These are phyloP conservation scores for Drosophila villosipedis DNA, from an alignment of 2,888 invertebrate species.

Conservation along the genomic window DNA sequence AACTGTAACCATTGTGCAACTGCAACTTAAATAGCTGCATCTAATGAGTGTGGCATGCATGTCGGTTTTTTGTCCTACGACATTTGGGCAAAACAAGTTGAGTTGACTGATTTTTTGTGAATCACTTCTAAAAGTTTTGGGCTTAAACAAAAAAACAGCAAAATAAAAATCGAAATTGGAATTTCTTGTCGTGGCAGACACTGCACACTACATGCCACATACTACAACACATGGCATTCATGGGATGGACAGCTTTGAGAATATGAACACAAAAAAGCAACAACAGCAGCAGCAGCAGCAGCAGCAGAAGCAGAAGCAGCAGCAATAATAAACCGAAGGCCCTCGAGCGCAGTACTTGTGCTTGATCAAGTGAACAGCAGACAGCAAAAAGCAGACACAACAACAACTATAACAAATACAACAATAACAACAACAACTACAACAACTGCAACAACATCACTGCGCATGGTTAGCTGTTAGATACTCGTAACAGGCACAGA, in stretches of 20 bases:
- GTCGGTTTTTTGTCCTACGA: conserved; percentile 49
- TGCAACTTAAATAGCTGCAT: conserved; percentile 15
- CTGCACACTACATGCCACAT: conserved; percentile 51
- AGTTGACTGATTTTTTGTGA: conserved; percentile 23
- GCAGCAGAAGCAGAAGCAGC: conserved; percentile 16
- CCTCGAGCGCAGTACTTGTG: conserved; percentile 63
- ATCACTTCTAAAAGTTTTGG: conserved; percentile 20
- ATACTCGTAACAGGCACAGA: conserved; percentile 47
- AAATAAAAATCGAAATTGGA: conserved; percentile 43
- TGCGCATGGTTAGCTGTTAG: conserved; percentile 74
- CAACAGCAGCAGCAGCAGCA: conserved; percentile 3
- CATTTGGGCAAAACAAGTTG: conserved; percentile 24
- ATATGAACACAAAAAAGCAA: conserved; percentile 4
- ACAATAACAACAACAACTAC: conserved; percentile 25
- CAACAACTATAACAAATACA: conserved; percentile 34
- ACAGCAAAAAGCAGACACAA: conserved; percentile 55
- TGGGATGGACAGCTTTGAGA: background rate
- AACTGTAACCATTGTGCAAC: conserved; percentile 15
- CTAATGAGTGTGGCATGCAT: conserved; percentile 30
- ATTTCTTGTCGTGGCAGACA: conserved; percentile 59
- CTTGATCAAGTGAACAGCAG: conserved; percentile 72
- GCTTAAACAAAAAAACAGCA: conserved; percentile 11
- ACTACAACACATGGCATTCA: conserved; percentile 63
- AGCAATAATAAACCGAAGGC: conserved; percentile 10
- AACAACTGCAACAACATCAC: conserved; percentile 26